phyloP scores from a whole-genome alignment of 2,888 invertebrate genomes.

The Metalampra italica region DNA sequence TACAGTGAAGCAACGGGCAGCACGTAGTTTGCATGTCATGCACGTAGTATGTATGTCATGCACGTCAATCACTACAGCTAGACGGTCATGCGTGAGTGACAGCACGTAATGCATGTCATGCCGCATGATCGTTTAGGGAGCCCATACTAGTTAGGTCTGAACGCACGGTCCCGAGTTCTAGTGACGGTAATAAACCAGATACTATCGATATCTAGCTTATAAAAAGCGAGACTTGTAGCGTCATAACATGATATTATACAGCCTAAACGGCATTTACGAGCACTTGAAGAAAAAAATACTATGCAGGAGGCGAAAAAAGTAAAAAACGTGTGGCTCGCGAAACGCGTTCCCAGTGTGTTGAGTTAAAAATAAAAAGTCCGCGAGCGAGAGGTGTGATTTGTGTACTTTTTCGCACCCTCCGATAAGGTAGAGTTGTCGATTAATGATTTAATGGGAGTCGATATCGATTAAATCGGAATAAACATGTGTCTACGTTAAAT shows the following conservation, averaged over 20 bases:
- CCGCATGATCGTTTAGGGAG: no score
- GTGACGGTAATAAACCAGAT: no score
- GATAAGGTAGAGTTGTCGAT: slow-evolving; percentile 54
- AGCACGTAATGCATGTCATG: no score
- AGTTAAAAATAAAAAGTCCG: slow-evolving; percentile 38
- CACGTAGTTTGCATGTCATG: no score
- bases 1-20: no score
- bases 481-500: not conserved
- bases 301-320: slow-evolving; percentile 33
- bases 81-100: no score
- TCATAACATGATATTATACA: slow-evolving; percentile 28
- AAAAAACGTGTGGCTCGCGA: slow-evolving; percentile 33
- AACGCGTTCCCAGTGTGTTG: slow-evolving; percentile 53
- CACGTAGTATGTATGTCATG: no score
- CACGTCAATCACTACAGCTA: no score
- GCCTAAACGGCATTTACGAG: slow-evolving; percentile 52
- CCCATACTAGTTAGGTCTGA: no score
- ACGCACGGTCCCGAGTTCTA: no score
- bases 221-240: slow-evolving; percentile 14
- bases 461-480: slow-evolving; percentile 44
- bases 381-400: slow-evolving; percentile 69
- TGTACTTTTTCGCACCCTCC: slow-evolving; percentile 63
- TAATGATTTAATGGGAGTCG: slow-evolving; percentile 49
- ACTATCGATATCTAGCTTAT: slow-evolving; percentile 1
- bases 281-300: slow-evolving; percentile 36